A percentile compares a stretch with the other conserved stretches of the same genome.
phyloP scores from a whole-genome alignment of 2,113 vertebrate genomes.

The Pachyramphus minor region DNA sequence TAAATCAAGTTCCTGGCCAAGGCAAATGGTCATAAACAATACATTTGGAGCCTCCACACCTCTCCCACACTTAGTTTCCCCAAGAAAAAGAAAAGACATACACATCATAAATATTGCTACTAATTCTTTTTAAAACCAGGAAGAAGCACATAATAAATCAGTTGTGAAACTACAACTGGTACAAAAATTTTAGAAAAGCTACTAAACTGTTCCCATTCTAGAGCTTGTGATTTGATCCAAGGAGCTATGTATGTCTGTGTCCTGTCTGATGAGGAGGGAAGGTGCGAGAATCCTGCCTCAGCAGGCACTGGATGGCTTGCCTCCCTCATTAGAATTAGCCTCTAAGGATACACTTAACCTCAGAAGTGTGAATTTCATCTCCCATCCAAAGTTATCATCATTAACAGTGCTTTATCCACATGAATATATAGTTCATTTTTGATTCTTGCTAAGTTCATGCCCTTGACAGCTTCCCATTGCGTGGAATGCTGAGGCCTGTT shows the following conservation, averaged over 20 bases:
- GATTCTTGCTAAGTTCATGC: background rate
- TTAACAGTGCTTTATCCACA: background rate
- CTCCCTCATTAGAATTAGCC: background rate
- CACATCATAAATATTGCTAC: constrained; percentile 34
- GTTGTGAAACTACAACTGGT: constrained; percentile 52
- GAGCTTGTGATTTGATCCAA: background rate
- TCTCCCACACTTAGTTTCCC: background rate
- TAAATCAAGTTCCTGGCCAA: constrained; percentile 47
- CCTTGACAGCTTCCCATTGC: background rate
- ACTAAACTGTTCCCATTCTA: constrained; percentile 17
- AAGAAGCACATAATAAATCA: constrained; percentile 59
- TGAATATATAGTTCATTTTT: background rate
- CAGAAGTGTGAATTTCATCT: constrained; percentile 9
- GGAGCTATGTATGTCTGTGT: background rate
- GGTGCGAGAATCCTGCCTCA: background rate
- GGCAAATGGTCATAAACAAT: constrained; percentile 17
- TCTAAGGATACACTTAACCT: background rate
- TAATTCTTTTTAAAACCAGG: constrained; percentile 57
- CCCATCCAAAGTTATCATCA: background rate
- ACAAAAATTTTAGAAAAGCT: background rate
- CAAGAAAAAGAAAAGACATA: constrained; percentile 50
- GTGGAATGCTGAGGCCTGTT: background rate
- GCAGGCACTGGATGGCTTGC: background rate
- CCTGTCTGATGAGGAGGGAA: background rate
- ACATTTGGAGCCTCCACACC: background rate